Base-by-base conservation (phyloP, 2,797 vertebrate species). In the Pipistrellus pygmaeus region DNA sequence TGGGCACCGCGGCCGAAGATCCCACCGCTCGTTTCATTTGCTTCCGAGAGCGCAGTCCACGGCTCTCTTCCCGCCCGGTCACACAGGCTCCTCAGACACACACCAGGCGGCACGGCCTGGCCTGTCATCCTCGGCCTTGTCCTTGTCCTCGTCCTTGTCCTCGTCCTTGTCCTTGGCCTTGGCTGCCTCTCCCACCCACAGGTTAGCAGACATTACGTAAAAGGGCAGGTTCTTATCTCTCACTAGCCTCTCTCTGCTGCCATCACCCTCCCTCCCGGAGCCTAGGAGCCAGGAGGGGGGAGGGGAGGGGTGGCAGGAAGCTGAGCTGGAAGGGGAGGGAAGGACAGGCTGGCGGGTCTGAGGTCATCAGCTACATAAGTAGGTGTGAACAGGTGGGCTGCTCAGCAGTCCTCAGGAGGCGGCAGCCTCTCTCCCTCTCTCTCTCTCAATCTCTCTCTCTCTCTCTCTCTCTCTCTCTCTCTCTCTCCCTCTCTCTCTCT, bases 361-460 rank as follows among this genome's bases (percentile, higher is more conserved):
- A 44, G 92, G 86, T 88, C 95, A 89, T 51, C 35, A 48, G 72
- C 84, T 73, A 27, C 35, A 5, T 41, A 51, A 95, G 89, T 53
- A 90, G 51, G 91, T 85, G 87, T 2, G 44, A 94, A 91, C 87
- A 95, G 91, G 94, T 73, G 86, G 91, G 32, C 11, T 18, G 48
- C 81, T 71, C 10, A 71, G 12, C 8, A 21, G 38, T 78, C 57
- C 62, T 14, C 51, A 76, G 44, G 46, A 12, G 35, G 38, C 18
- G 53, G 11, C 38, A 53, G 21, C 23, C 46, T 23, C 32, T 30
- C 30, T 53, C 51, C 23, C 32, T 35, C 46, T 38, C 20, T 4
- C 27, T 12, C 71, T 27, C 44, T 35, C 48, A n/a, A n/a, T 46
- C 32, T 35, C 44, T 48, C 30, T 57, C 44, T 69, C 38, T 18